These are phyloP conservation scores for Globodera rostochiensis DNA, from an alignment of 1,140 invertebrate genomes.

Conservation along the genomic window DNA sequence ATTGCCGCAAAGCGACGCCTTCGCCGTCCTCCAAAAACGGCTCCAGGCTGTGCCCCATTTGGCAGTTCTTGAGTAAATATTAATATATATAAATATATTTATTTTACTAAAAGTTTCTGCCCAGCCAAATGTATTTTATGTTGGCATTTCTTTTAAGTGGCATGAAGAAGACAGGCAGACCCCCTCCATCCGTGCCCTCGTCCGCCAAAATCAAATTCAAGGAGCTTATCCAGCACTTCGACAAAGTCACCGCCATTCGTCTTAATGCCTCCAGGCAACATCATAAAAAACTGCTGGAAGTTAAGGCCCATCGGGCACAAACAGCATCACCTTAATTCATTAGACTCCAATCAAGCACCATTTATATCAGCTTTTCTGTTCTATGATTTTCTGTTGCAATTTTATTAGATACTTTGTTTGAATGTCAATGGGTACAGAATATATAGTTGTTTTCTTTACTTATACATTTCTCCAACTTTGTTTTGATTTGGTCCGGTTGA, in stretches of 20 bases:
- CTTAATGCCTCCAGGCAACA: constrained; percentile 11
- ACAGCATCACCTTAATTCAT: neutral
- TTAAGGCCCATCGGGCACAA: neutral
- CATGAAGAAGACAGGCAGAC: constrained; percentile 31
- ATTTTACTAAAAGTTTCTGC: neutral
- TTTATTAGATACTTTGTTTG: too few relatives aligned
- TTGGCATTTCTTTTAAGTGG: constrained; percentile 37
- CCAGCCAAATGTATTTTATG: constrained; percentile 4
- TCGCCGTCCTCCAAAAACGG: constrained; percentile 81
- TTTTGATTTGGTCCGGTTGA: too few relatives aligned
- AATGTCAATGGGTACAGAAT: too few relatives aligned
- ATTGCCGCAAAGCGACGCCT: constrained; percentile 93
- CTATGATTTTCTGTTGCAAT: too few relatives aligned
- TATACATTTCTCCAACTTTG: too few relatives aligned
- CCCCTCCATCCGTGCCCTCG: constrained; percentile 1
- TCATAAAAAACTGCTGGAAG: constrained; percentile 33
- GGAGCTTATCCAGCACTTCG: constrained; percentile 73
- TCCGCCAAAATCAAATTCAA: constrained; percentile 71
- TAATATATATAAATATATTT: neutral
- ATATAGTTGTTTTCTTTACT: too few relatives aligned
- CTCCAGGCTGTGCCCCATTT: constrained; percentile 71
- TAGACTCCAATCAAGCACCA: neutral
- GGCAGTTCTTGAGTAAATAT: constrained; percentile 34
- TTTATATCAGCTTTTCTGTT: neutral
- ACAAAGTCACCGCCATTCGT: constrained; percentile 65